Evolutionary conservation across 2,113 vertebrate genomes (phyloP), one percentile per base, ranked within the genome.

Genomic region (Gymnorhina tibicen): DNA sequence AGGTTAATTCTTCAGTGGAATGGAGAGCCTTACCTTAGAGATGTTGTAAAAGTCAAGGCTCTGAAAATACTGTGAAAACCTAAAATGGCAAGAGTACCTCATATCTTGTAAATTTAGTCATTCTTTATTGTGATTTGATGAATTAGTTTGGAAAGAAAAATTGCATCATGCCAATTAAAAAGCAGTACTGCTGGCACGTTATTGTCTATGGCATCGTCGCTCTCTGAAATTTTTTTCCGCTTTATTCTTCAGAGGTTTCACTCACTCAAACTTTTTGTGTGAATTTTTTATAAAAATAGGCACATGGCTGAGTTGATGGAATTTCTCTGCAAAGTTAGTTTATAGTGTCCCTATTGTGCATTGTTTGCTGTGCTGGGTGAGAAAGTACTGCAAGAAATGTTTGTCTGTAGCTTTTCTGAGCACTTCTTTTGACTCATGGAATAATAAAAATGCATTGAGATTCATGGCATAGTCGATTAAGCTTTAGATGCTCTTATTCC

Each of bases 381-480:
- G 95, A 96, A 95, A 96, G 66, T 89, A 62, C 83, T 89, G 88
- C 91, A 87, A 92, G 83, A 96, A 95, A 79, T 68, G 56, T 91
- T 94, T 7, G 13, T 93, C 76, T 72, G 35, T 58, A 87, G 92
- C 83, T 95, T 96, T 95, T 87, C 91, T 76, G 83, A 87, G 92
- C 76, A 12, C 66, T 88, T 89, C 93, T 87, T 95, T 96, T 93
- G 95, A 96, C 85, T 96, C 72, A 1, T 4, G 32, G 92, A 92
- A 97, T 96, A 96, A 95, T 92, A 88, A 95, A 84, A 92, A 78
- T 86, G 80, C 92, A 95, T 91, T 95, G 88, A 93, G 95, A 94
- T 93, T 96, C 92, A 92, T 16, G 0, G 83, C 88, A 89, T 92
- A 95, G 91, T 93, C 53, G 16, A 73, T 96, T 95, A 94, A 92